A percentile compares a stretch with the other conserved stretches of the same genome.
These are phyloP conservation scores for Danio tinwini DNA, from an alignment of 2,797 vertebrate genomes.

Conservation along the genomic window DNA sequence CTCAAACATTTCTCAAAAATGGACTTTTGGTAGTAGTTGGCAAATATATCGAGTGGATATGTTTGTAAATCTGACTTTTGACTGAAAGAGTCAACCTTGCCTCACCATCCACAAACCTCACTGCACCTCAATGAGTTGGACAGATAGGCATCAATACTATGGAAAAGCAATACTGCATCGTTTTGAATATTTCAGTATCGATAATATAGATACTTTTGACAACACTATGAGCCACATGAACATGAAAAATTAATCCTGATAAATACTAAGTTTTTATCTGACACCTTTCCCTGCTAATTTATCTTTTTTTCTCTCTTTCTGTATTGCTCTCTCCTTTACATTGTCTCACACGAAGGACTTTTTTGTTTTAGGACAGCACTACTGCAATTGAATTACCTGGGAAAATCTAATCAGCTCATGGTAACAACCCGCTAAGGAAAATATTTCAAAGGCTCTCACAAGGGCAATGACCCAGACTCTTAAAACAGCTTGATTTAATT, in stretches of 20 bases:
- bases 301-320: background rate
- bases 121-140: no score
- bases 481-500: conserved; percentile 39
- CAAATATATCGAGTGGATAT: no score
- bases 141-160: no score
- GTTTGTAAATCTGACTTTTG: no score
- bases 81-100: no score
- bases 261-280: background rate
- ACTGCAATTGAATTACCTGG: conserved; percentile 39
- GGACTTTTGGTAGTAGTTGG: no score
- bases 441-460: conserved; percentile 39
- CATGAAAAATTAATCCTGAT: background rate
- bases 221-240: background rate
- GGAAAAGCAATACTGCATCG: no score
- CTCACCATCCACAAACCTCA: no score
- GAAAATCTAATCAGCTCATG: conserved; percentile 36
- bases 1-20: no score
- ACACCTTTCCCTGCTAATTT: background rate
- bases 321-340: background rate
- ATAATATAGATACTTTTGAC: no score
- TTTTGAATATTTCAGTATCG: no score
- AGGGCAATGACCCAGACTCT: conserved; percentile 38
- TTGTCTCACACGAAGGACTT: conserved; percentile 1
- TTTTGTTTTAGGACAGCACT: conserved; percentile 31
- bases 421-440: conserved; percentile 46